Evolutionary conservation across 2,797 vertebrate species (phyloP), one percentile per base, ranked within the genome.

Genomic region (Emys orbicularis): DNA sequence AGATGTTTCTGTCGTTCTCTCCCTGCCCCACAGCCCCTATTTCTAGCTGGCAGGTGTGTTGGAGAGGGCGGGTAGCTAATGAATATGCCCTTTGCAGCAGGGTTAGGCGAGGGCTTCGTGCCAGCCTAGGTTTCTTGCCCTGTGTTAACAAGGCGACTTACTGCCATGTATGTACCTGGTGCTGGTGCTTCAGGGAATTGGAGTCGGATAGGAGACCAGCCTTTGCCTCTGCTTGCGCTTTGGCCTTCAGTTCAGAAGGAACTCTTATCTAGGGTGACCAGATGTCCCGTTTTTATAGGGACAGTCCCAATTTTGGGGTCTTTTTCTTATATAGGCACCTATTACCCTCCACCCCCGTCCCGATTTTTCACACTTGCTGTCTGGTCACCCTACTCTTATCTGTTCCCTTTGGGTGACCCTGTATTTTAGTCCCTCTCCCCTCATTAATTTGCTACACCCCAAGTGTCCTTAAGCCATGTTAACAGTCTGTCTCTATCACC

Each of bases 11-110:
- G 6, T 74, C 25, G 8, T 44, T 84, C 53, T 68, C 18, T 72
- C 8, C 19, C 21, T 21, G 41, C 29, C 44, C 27, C n/a, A n/a
- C 81, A 76, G 19, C 3, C 25, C 27, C 21, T 0, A 12, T 57
- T 16, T 11, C 34, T 21, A 59, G 65, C 57, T 84, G 94, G 91
- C 84, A 83, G 92, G 92, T 83, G 95, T 37, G 9, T 79, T 61
- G 84, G 1, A 54, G 79, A 79, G 47, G 41, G 25, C 29, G 27
- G 12, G 65, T 89, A 79, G 34, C 65, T 85, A 53, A 52, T 49
- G 13, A 79, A 86, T 57, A 53, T 34, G 68, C 57, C 79, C 59
- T n/a, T 34, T 86, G 49, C n/a, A 61, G 47, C 61, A 57, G 52
- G n/a, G 29, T 84, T 0, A 1, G 1, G 76, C 54, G 83, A 81